These are phyloP conservation scores for Hydrotaea cyrtoneurina DNA, from an alignment of 2,888 invertebrate species.

Conservation along the genomic window DNA sequence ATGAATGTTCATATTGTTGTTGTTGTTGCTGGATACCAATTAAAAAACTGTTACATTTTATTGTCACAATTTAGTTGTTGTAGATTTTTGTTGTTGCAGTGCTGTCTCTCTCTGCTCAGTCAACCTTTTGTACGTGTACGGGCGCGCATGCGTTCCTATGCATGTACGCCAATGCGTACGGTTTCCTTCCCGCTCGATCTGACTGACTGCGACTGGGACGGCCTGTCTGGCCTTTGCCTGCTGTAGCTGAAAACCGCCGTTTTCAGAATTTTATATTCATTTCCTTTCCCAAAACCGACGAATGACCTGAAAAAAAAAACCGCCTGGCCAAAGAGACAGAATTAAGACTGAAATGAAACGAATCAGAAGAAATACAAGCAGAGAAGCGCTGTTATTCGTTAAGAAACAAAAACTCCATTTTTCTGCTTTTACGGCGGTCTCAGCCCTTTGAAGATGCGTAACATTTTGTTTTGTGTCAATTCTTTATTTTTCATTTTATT, in stretches of 20 bases:
- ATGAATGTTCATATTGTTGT: not conserved
- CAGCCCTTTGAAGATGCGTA: slow-evolving; percentile 57
- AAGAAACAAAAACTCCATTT: slow-evolving; percentile 22
- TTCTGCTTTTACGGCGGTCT: slow-evolving; percentile 44
- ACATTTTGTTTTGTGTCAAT: slow-evolving; percentile 63
- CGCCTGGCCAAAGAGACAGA: not conserved
- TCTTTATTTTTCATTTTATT: slow-evolving; percentile 44
- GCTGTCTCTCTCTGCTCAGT: not conserved
- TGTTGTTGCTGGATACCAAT: slow-evolving; percentile 51
- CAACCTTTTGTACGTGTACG: slow-evolving; percentile 22
- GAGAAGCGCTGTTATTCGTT: slow-evolving; percentile 13
- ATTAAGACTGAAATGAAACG: slow-evolving; percentile 26
- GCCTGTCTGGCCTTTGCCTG: not conserved
- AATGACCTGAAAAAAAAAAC: not conserved
- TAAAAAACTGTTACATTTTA: slow-evolving; percentile 65
- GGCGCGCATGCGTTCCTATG: not conserved
- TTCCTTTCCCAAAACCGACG: slow-evolving; percentile 14
- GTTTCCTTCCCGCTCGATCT: slow-evolving; percentile 7
- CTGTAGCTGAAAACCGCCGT: not conserved
- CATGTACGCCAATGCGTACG: not conserved
- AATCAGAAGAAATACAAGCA: slow-evolving; percentile 15
- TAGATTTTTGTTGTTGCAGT: slow-evolving; percentile 2
- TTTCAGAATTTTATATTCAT: slow-evolving; percentile 7
- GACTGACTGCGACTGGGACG: not conserved
- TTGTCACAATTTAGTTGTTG: slow-evolving; percentile 63